A percentile compares a stretch with the other conserved stretches of the same genome.
Conservation (phyloP, 2,888 invertebrate genomes). For the Peribatodes rhomboidaria region DNA sequence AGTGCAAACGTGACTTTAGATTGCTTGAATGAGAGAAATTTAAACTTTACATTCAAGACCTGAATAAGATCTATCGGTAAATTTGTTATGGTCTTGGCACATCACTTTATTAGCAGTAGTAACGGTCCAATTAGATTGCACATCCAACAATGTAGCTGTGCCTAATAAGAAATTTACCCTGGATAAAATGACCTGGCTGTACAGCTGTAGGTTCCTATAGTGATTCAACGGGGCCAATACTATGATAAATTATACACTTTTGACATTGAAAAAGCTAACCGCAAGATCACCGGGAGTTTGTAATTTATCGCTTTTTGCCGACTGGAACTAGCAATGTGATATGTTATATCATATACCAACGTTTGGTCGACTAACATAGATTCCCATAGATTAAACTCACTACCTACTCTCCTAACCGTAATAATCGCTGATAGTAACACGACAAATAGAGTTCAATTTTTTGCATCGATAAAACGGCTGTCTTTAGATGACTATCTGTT, state of each 20-base stretch:
- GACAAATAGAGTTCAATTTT: constrained; percentile 52
- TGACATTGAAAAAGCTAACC: constrained; percentile 30
- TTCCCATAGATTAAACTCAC: constrained; percentile 62
- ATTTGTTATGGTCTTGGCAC: constrained; percentile 7
- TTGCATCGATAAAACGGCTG: constrained; percentile 52
- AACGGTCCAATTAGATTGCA: constrained; percentile 22
- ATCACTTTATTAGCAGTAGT: constrained; percentile 27
- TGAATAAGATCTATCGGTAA: constrained; percentile 17
- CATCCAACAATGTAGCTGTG: constrained; percentile 24
- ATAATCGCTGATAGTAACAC: constrained; percentile 59
- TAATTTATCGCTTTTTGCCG: constrained; percentile 22
- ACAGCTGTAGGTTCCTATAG: not conserved
- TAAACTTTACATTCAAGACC: constrained; percentile 1
- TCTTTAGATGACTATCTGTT: constrained; percentile 33
- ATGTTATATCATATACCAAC: constrained; percentile 21
- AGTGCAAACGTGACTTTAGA: constrained; percentile 9
- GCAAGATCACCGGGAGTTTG: not conserved
- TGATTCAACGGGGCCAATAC: constrained; percentile 19
- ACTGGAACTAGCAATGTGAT: constrained; percentile 13
- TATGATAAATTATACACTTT: constrained; percentile 32
- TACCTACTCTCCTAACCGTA: constrained; percentile 66
- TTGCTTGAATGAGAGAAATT: not conserved
- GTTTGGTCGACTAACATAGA: constrained; percentile 53
- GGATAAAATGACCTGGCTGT: not conserved
- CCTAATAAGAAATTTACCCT: not conserved